A percentile compares a stretch with the other conserved stretches of the same genome.
Conservation (phyloP, 2,797 vertebrate genomes). For the Cossypha dichroa region DNA sequence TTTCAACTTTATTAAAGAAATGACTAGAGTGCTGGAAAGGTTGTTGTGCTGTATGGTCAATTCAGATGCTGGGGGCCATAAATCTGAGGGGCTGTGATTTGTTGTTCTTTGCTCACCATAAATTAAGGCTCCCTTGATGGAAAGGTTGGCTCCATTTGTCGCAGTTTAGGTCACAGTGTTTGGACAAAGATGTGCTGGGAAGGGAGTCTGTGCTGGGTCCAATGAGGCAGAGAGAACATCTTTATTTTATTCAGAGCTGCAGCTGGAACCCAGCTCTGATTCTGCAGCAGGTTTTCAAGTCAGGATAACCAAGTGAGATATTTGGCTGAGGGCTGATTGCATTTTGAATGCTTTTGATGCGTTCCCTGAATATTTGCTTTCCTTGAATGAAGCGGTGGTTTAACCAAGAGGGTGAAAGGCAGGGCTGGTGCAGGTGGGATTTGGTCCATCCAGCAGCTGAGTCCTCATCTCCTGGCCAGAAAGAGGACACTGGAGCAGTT, state of each 20-base stretch:
- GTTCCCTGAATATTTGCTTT: not conserved
- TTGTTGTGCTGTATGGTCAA: conserved; percentile 76
- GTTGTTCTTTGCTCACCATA: conserved; percentile 68
- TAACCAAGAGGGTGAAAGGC: not conserved
- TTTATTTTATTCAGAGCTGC: not conserved
- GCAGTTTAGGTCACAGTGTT: conserved; percentile 51
- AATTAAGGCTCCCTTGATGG: conserved; percentile 74
- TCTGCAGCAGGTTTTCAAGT: not conserved
- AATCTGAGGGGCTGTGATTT: conserved; percentile 81
- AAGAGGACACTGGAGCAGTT: not conserved
- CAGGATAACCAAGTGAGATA: not conserved
- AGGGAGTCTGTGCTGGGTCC: not conserved
- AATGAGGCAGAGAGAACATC: not conserved
- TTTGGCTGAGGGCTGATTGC: not conserved
- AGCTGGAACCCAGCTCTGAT: not conserved
- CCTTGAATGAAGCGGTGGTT: not conserved
- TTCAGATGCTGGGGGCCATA: conserved; percentile 80
- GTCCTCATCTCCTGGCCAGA: not conserved
- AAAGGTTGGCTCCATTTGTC: conserved; percentile 46
- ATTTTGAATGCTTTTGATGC: not conserved
- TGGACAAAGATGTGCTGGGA: conserved; percentile 15
- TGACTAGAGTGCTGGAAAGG: conserved; percentile 71
- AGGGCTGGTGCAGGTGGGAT: not conserved
- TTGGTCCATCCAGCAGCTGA: not conserved
- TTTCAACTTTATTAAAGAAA: conserved; percentile 88